Percentiles rank a stretch among this genome's conserved stretches.
Evolutionary conservation across 2,888 invertebrate genomes (phyloP).

Genomic region (Synanthedon andrenaeformis): DNA sequence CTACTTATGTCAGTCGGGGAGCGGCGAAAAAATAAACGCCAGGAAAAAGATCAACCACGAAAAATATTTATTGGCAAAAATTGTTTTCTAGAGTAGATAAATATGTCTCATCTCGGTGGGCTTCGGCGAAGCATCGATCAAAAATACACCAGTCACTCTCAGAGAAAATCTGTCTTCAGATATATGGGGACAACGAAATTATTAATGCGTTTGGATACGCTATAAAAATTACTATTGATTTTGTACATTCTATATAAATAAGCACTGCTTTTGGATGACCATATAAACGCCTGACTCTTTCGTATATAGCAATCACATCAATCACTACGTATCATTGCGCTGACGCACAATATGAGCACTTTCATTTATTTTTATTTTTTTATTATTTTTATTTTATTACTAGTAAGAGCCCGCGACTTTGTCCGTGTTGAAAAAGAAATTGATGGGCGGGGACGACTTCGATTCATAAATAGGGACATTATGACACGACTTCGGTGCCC

Average conservation of each 20-base stretch:
- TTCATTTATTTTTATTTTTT: too few species aligned
- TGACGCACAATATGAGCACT: too few species aligned
- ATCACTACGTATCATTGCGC: too few species aligned
- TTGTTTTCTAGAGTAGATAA: constrained; percentile 40
- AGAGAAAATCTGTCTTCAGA: constrained; percentile 17
- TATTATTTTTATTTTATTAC: too few species aligned
- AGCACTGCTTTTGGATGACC: background rate
- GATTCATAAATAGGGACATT: too few species aligned
- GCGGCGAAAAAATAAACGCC: constrained; percentile 3
- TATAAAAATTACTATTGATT: background rate
- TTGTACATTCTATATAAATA: too few species aligned
- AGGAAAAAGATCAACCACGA: constrained; percentile 15
- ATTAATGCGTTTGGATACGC: background rate
- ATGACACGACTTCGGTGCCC: too few species aligned
- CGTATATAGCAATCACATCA: too few species aligned
- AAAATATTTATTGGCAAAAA: constrained; percentile 36
- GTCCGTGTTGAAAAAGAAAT: too few species aligned
- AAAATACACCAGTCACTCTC: constrained; percentile 37
- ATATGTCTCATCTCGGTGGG: constrained; percentile 26
- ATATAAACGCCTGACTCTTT: too few species aligned
- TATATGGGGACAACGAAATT: constrained; percentile 3
- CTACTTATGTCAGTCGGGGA: constrained; percentile 2
- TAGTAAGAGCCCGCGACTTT: too few species aligned
- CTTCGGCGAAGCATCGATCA: constrained; percentile 33
- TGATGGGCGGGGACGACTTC: too few species aligned